Evolutionary conservation across 2,888 invertebrate species (phyloP).

Genomic region (Autographa gamma): DNA sequence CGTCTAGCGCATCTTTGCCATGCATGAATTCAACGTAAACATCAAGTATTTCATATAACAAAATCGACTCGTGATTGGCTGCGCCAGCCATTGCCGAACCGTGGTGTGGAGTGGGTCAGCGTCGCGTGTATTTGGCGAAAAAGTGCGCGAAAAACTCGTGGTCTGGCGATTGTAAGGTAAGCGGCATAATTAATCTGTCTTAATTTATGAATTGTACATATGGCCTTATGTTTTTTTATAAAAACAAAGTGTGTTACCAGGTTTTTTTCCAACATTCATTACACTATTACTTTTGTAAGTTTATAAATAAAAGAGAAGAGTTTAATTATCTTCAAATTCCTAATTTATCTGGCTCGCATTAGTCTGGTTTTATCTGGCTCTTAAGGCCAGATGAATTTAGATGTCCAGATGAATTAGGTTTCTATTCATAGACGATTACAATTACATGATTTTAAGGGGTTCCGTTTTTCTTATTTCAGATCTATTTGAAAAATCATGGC

Average conservation of each 20-base stretch:
- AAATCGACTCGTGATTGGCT: background rate
- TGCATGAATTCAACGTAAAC: constrained; percentile 11
- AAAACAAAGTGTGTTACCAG: constrained; percentile 4
- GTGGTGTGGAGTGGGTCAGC: background rate
- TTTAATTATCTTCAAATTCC: constrained; percentile 10
- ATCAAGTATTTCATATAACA: constrained; percentile 3
- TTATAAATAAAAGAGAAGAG: constrained; percentile 10
- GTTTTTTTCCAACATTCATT: background rate
- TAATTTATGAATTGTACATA: constrained; percentile 5
- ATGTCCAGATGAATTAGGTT: constrained; percentile 15
- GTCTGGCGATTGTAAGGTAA: constrained; percentile 22
- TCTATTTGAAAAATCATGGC: no score
- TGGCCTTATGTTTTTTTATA: background rate
- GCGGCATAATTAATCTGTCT: constrained; percentile 21
- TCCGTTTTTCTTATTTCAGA: no score
- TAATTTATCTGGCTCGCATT: constrained; percentile 21
- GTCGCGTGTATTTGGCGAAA: background rate
- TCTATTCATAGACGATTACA: background rate
- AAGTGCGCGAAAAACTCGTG: background rate
- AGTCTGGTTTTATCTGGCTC: constrained; percentile 24
- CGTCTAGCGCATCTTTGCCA: background rate
- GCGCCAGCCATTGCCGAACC: background rate
- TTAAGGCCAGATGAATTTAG: constrained; percentile 15
- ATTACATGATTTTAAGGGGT: background rate
- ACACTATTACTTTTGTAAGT: constrained; percentile 3